Conservation (phyloP, 2,888 invertebrate species). For the Microctonus aethiopoides region DNA sequence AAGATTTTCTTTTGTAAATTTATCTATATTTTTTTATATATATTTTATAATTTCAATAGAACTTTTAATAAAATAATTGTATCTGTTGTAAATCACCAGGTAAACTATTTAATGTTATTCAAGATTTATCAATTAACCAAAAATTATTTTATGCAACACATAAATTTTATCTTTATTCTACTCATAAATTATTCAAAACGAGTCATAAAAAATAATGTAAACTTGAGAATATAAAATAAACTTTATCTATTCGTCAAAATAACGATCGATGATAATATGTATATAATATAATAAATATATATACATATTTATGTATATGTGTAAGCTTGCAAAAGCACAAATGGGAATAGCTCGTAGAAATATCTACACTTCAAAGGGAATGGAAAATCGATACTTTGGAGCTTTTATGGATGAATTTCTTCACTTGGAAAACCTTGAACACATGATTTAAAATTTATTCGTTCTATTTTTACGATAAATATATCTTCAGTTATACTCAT, state of each 20-base stretch:
- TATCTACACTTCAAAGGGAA: conserved; percentile 2
- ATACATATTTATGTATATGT: not conserved
- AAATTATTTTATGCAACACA: too few species aligned
- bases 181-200: too few species aligned
- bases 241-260: not conserved
- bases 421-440: conserved; percentile 27
- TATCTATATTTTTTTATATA: too few species aligned
- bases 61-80: too few species aligned
- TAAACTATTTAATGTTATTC: too few species aligned
- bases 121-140: too few species aligned
- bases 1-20: too few species aligned
- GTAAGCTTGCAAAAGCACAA: not conserved
- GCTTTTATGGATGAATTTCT: conserved; percentile 8
- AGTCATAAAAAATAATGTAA: too few species aligned
- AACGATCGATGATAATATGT: not conserved
- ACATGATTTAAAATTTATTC: conserved; percentile 22
- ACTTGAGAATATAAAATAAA: not conserved
- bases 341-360: not conserved
- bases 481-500: not conserved
- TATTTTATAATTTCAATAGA: too few species aligned
- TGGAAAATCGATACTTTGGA: conserved; percentile 28
- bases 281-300: not conserved
- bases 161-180: too few species aligned
- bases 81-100: too few species aligned
- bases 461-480: conserved; percentile 9